These are phyloP conservation scores for Gulo gulo DNA, from an alignment of 2,113 vertebrate genomes.

Conservation along the genomic window DNA sequence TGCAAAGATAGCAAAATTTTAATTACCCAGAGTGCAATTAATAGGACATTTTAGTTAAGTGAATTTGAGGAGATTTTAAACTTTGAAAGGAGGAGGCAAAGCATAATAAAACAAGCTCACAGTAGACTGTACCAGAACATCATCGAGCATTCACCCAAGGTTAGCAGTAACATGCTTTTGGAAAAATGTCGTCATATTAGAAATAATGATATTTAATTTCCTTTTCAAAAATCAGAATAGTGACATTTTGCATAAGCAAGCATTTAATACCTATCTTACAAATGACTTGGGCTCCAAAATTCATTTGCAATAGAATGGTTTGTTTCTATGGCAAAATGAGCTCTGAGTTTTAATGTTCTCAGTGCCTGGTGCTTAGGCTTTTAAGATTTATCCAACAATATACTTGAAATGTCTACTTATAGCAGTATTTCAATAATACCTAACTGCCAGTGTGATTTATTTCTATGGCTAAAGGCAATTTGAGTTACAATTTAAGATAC, in stretches of 20 bases:
- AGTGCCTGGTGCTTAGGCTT: neutral
- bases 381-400: neutral
- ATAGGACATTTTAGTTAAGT: neutral
- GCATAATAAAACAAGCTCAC: neutral
- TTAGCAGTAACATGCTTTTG: neutral
- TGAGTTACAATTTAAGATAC: neutral
- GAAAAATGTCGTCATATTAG: neutral
- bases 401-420: neutral
- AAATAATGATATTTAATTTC: constrained; percentile 18
- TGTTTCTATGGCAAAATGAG: constrained; percentile 1
- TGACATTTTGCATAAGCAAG: neutral
- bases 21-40: neutral
- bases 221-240: neutral
- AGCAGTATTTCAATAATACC: constrained; percentile 8
- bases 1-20: neutral
- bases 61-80: neutral
- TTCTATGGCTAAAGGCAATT: neutral
- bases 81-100: constrained; percentile 1
- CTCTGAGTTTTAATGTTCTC: neutral
- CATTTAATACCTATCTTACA: neutral
- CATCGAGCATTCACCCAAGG: neutral
- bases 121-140: neutral
- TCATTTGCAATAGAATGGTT: constrained; percentile 2
- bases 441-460: neutral
- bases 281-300: neutral